A percentile compares a stretch with the other conserved stretches of the same genome.
Evolutionary conservation across 1,140 invertebrate genomes (phyloP).

Genomic region (Dendroctonus ponderosae): DNA sequence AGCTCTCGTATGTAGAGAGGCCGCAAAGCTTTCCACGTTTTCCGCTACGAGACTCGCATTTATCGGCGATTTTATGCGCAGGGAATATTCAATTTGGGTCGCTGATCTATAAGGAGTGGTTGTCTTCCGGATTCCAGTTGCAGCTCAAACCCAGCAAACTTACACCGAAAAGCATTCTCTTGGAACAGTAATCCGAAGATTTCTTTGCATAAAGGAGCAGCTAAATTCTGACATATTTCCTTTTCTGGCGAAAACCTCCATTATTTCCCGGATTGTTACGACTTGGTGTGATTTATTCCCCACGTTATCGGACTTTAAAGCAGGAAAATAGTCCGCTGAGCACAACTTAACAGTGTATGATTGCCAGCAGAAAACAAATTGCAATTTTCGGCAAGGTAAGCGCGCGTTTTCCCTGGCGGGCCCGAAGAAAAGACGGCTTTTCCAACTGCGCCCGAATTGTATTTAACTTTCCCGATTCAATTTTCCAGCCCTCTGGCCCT

Average conservation of each 20-base stretch:
- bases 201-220: constrained; percentile 20
- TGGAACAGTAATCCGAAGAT: not conserved
- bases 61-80: constrained; percentile 6
- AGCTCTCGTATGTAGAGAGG: constrained; percentile 1
- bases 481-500: too few species aligned
- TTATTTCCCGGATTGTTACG: constrained; percentile 1
- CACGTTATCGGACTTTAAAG: too few species aligned
- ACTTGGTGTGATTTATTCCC: not conserved
- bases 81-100: constrained; percentile 6
- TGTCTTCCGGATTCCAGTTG: not conserved
- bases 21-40: constrained; percentile 1
- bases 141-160: not conserved
- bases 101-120: not conserved
- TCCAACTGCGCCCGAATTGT: too few species aligned
- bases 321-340: too few species aligned
- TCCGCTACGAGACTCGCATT: constrained; percentile 11
- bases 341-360: too few species aligned
- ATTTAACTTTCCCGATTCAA: too few species aligned
- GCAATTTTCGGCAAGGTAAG: too few species aligned
- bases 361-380: too few species aligned
- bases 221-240: constrained; percentile 28
- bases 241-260: not conserved
- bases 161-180: constrained; percentile 17
- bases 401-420: too few species aligned
- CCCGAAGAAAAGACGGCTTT: too few species aligned